phyloP scores from a whole-genome alignment of 2,888 invertebrate species.

The Auanema sp. region DNA sequence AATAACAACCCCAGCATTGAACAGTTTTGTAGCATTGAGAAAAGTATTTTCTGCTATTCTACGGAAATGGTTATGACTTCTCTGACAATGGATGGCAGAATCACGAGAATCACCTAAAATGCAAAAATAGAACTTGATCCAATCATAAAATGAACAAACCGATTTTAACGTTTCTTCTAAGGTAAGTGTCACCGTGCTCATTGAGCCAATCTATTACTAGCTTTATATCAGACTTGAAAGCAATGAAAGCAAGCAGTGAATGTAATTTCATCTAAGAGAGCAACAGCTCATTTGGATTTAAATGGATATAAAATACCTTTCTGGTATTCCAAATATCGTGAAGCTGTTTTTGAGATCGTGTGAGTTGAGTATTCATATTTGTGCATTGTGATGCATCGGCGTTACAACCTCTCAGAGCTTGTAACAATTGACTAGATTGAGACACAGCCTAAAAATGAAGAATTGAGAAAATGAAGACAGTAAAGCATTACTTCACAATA shows the following conservation, averaged over 20 bases:
- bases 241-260: constrained; percentile 40
- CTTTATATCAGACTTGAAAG: constrained; percentile 47
- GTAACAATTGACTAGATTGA: constrained; percentile 25
- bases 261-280: constrained; percentile 31
- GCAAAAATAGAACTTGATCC: neutral
- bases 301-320: constrained; percentile 21
- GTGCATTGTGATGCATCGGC: constrained; percentile 20
- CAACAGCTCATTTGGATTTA: neutral
- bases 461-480: constrained; percentile 5
- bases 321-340: constrained; percentile 35
- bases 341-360: constrained; percentile 34
- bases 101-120: constrained; percentile 32
- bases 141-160: constrained; percentile 31
- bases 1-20: constrained; percentile 41
- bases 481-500: constrained; percentile 34
- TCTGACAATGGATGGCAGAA: constrained; percentile 34
- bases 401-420: constrained; percentile 25
- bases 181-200: constrained; percentile 60
- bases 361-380: constrained; percentile 24
- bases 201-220: constrained; percentile 59
- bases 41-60: constrained; percentile 58
- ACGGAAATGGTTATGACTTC: constrained; percentile 53
- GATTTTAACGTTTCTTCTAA: constrained; percentile 51
- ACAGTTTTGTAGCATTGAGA: constrained; percentile 52
- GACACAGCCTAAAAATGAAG: constrained; percentile 9